Evolutionary conservation across 2,797 vertebrate species (phyloP).

Genomic region (Erethizon dorsatum): DNA sequence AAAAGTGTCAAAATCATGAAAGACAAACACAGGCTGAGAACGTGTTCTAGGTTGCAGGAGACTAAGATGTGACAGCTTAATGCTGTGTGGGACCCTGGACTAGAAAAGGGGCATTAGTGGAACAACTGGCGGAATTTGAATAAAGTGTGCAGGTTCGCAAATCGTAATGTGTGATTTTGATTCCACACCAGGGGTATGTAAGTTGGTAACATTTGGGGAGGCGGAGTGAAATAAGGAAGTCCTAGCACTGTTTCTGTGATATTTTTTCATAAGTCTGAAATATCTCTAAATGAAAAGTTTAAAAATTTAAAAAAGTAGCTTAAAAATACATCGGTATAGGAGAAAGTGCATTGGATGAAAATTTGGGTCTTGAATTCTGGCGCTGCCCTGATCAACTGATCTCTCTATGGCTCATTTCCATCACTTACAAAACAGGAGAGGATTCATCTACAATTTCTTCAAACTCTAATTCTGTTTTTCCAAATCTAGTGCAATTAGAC

Average conservation of each 20-base stretch:
- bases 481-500: conserved; percentile 43
- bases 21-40: neutral
- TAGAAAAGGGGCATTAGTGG: neutral
- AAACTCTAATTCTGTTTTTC: neutral
- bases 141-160: neutral
- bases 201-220: neutral
- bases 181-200: neutral
- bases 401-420: neutral
- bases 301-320: neutral
- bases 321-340: neutral
- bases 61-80: neutral
- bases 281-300: conserved; percentile 53
- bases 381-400: neutral
- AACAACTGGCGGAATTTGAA: neutral
- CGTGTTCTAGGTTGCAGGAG: neutral
- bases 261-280: neutral
- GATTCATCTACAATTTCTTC: neutral
- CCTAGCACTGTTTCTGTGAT: neutral
- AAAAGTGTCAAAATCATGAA: conserved; percentile 8
- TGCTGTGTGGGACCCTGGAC: neutral
- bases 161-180: neutral
- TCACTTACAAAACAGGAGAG: neutral
- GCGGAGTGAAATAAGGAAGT: neutral
- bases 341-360: neutral
- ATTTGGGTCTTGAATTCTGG: neutral